Evolutionary conservation across 2,113 vertebrate genomes (phyloP), one percentile per base, ranked within the genome.

Genomic region (Chlamydotis undulata): DNA sequence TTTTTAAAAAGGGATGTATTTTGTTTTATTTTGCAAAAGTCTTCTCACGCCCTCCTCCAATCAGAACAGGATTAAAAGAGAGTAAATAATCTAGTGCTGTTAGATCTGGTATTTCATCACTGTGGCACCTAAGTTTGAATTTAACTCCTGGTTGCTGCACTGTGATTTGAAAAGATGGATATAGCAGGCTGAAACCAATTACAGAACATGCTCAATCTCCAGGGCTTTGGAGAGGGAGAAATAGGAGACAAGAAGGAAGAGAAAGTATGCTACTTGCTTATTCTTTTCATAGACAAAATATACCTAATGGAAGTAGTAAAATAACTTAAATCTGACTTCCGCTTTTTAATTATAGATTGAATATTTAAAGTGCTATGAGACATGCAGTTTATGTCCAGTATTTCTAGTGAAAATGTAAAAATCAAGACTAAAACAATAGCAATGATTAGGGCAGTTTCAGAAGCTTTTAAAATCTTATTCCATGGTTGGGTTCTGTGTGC

Each of bases 131-230:
- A 89, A 39, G 68, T 96, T 89, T 87, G 47, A 78, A 53, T 96
- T 86, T 78, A 26, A 49, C 16, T 77, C 45, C 14, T 57, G 21
- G 15, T 24, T 90, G 56, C 9, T 49, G 60, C 37, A 4, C 50
- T 50, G 49, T 71, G 56, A 41, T 75, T 78, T 89, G 69, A 68
- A 78, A 93, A 87, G 76, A 60, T 69, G 47, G 35, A 57, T 90
- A 61, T 28, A 84, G 28, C 29, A 84, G 61, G 33, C 57, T 95
- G 90, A 94, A 96, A 89, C 35, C 57, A 87, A 87, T 90, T 94
- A 90, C 83, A 45, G 33, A 89, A 56, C 31, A 17, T 29, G 53
- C 8, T 84, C 19, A 50, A 4, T 89, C 83, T 87, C 83, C n/a
- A 71, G 69, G 64, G 73, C 23, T 87, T 92, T 90, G 69, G 47